A percentile compares a stretch with the other conserved stretches of the same genome.
Conservation (phyloP, 2,888 invertebrate species). For the Erebia epiphron region DNA sequence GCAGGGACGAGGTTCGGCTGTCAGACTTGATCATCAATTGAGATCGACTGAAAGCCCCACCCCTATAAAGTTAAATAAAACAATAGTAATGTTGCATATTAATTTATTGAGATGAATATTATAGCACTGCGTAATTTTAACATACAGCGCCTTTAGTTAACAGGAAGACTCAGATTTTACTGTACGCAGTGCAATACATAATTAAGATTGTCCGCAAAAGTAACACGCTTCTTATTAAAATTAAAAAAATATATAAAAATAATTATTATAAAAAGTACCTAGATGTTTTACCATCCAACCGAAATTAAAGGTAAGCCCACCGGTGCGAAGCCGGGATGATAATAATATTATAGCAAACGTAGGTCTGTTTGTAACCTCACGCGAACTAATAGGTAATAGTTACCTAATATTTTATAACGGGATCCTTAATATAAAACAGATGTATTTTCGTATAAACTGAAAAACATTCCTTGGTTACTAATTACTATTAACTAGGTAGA, state of each 20-base stretch:
- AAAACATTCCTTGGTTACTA: constrained; percentile 24
- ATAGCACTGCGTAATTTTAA: neutral
- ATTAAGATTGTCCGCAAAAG: neutral
- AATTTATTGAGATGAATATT: constrained; percentile 1
- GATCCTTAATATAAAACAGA: constrained; percentile 20
- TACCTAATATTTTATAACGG: neutral
- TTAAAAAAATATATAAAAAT: too few species aligned
- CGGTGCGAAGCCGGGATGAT: too few species aligned
- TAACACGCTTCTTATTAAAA: neutral
- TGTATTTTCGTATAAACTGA: constrained; percentile 20
- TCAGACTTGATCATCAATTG: too few species aligned
- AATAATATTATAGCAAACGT: too few species aligned
- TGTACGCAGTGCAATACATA: neutral
- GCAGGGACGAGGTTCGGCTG: too few species aligned
- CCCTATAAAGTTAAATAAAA: neutral
- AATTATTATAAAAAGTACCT: too few species aligned
- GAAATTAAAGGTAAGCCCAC: too few species aligned
- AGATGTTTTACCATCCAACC: too few species aligned
- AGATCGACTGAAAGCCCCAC: too few species aligned
- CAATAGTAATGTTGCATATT: neutral
- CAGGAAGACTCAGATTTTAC: constrained; percentile 1
- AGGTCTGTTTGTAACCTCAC: too few species aligned
- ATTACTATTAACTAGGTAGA: constrained; percentile 6
- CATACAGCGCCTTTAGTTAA: constrained; percentile 3
- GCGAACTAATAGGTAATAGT: too few species aligned